phyloP scores from a whole-genome alignment of 1,140 invertebrate species.

The Monomorium pharaonis region DNA sequence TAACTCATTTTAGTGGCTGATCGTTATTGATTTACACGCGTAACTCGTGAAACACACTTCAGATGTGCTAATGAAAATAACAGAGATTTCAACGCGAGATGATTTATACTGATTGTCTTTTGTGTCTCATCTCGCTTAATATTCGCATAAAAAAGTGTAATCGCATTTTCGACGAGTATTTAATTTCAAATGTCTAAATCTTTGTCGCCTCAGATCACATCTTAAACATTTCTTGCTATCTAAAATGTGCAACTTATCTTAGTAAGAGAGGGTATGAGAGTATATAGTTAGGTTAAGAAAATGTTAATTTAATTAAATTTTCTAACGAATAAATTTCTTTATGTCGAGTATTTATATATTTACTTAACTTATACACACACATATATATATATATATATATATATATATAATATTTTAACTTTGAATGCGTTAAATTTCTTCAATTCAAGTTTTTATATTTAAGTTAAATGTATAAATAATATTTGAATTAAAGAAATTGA shows the following conservation, averaged over 20 bases:
- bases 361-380: too few relatives aligned
- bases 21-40: slow-evolving; percentile 56
- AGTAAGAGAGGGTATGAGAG: not conserved
- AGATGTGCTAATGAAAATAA: slow-evolving; percentile 38
- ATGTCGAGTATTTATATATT: too few relatives aligned
- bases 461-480: too few relatives aligned
- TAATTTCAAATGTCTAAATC: slow-evolving; percentile 1
- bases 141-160: not conserved
- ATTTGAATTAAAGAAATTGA: too few relatives aligned
- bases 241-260: not conserved
- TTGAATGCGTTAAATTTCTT: too few relatives aligned
- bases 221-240: not conserved
- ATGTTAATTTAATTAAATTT: too few relatives aligned
- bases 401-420: too few relatives aligned
- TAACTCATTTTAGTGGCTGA: slow-evolving; percentile 46
- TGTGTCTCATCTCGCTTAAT: not conserved
- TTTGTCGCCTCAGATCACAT: not conserved
- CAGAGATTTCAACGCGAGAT: slow-evolving; percentile 11
- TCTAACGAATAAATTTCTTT: too few relatives aligned
- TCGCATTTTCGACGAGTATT: not conserved
- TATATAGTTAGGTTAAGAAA: not conserved
- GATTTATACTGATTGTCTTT: slow-evolving; percentile 53
- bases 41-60: slow-evolving; percentile 33
- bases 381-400: too few relatives aligned
- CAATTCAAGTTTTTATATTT: too few relatives aligned